Base-by-base conservation (phyloP, 2,797 vertebrate genomes). In the Gymnodraco acuticeps region DNA sequence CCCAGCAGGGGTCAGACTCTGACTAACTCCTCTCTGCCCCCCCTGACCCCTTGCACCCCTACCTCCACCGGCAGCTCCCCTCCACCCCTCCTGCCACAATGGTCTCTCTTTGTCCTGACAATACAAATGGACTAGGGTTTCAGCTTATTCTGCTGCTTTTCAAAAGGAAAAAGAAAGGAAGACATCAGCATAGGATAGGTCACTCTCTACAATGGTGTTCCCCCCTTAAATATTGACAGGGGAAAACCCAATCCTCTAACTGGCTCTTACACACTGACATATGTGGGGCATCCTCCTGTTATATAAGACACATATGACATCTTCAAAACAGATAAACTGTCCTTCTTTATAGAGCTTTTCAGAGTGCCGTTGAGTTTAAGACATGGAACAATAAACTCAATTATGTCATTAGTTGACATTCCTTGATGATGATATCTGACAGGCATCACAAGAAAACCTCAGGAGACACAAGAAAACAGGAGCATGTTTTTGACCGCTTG, bases 141-240 rank as follows among this genome's bases (percentile, higher is more conserved):
- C 93, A 94, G 94, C 92, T 92, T 93, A 95, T 95, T 94, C 94
- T 95, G 93, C 88, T 91, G 92, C 92, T 93, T 95, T 95, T 94
- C 91, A 93, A 90, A 91, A 85, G 78, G 79, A 87, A 84, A 91
- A 87, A 93, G 89, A 93, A 94, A 93, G 91, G 90, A 94, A 95
- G 94, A 95, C 92, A 93, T 94, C 94, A 92, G 94, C 93, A 93
- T 67, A 80, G 90, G 90, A 87, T 81, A 87, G 90, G 90, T 92
- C 91, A 80, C 64, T 72, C 83, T 54, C 59, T 67, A 92, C 86
- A 91, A 93, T 88, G 78, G 64, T 27, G 62, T 78, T 56, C 79
- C 84, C 74, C 69, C 74, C 69, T 90, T 87, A 82, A 91, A 91
- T 84, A 88, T 83, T 75, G 85, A 81, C 88, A 77, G 74, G 87